These are phyloP conservation scores for Archips xylosteana DNA, from an alignment of 2,888 invertebrate genomes.

Conservation along the genomic window DNA sequence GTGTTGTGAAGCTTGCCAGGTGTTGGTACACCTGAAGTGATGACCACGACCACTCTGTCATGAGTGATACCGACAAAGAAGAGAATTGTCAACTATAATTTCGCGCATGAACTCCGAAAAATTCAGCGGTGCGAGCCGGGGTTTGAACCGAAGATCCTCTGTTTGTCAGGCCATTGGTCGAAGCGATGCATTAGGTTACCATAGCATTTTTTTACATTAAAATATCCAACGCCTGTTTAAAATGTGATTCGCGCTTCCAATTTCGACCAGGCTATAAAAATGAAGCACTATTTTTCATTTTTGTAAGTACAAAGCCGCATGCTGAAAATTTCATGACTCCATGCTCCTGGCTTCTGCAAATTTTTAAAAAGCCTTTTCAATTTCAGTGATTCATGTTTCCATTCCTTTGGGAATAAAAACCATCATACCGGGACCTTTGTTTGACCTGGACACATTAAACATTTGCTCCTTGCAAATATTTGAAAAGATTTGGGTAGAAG, in stretches of 20 bases:
- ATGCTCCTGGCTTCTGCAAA: conserved; percentile 63
- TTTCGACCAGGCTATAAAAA: conserved; percentile 51
- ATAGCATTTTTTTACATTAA: too few relatives aligned
- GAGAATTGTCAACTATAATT: too few relatives aligned
- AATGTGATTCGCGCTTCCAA: conserved; percentile 21
- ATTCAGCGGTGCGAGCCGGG: too few relatives aligned
- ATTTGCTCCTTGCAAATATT: conserved; percentile 63
- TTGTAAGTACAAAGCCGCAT: conserved; percentile 66
- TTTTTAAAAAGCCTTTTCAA: conserved; percentile 72
- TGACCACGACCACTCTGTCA: too few relatives aligned
- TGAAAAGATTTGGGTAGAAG: conserved; percentile 59
- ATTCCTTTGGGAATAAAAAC: conserved; percentile 55
- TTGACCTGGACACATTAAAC: conserved; percentile 67
- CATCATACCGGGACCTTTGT: conserved; percentile 62
- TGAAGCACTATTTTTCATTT: conserved; percentile 68
- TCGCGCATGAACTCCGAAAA: too few relatives aligned
- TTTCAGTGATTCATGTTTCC: conserved; percentile 65
- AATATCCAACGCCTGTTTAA: neutral
- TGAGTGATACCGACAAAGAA: too few relatives aligned
- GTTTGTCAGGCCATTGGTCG: too few relatives aligned
- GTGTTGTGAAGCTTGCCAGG: too few relatives aligned
- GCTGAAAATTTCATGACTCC: conserved; percentile 72
- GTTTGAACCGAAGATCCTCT: too few relatives aligned
- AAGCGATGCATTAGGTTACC: too few relatives aligned
- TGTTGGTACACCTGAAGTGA: too few relatives aligned